These are phyloP conservation scores for Amorpha juglandis DNA, from an alignment of 2,888 invertebrate genomes.

Conservation along the genomic window DNA sequence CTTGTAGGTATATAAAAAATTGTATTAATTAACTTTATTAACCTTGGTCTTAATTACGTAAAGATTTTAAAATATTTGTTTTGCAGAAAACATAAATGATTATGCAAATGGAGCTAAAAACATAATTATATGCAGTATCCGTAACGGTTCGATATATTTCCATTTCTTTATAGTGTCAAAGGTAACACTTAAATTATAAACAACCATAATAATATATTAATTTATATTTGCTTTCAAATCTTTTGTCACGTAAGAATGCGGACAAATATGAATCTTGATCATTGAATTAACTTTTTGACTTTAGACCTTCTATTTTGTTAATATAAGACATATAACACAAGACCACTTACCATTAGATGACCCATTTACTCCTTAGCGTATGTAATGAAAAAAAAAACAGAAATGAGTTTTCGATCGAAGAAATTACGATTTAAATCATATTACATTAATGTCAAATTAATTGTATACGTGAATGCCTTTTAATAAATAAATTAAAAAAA, in stretches of 20 bases:
- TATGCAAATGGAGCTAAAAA: constrained; percentile 5
- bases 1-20: constrained; percentile 9
- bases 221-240: constrained; percentile 10
- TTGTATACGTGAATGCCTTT: too few relatives aligned
- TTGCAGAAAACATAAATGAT: constrained; percentile 4
- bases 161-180: constrained; percentile 17
- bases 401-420: too few relatives aligned
- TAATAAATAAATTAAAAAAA: too few relatives aligned
- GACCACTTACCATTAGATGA: too few relatives aligned
- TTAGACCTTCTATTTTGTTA: background rate
- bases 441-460: too few relatives aligned
- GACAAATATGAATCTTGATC: constrained; percentile 20
- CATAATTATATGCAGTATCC: background rate
- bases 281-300: constrained; percentile 6
- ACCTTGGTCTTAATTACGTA: constrained; percentile 26
- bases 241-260: constrained; percentile 11
- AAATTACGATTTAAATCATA: background rate
- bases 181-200: constrained; percentile 1
- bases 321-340: too few relatives aligned
- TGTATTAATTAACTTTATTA: background rate
- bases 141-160: background rate
- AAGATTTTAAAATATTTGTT: constrained; percentile 15
- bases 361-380: too few relatives aligned
- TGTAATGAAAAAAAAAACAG: too few relatives aligned
- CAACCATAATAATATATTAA: constrained; percentile 8